Percentiles rank a stretch among this genome's conserved stretches.
Evolutionary conservation across 2,888 invertebrate genomes (phyloP).

Genomic region (Melieria omissa): DNA sequence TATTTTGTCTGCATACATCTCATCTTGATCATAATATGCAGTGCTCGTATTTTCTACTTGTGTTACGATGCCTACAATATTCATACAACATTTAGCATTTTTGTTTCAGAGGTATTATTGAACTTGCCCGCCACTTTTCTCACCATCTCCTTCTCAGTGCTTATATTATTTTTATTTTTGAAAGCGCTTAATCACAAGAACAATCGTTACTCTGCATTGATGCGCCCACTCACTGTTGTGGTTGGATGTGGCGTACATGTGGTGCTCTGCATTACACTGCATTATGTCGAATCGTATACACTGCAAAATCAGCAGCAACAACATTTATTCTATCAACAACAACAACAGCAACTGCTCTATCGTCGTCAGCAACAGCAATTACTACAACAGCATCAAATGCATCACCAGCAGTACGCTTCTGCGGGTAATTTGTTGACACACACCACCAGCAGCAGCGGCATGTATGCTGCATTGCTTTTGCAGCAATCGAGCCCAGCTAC

Average conservation of each 20-base stretch:
- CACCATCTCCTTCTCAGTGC: conserved; percentile 88
- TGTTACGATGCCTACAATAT: conserved; percentile 94
- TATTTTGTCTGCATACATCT: conserved; percentile 89
- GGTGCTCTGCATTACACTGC: conserved; percentile 82
- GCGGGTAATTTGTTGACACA: conserved; percentile 52
- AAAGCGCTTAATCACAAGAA: conserved; percentile 82
- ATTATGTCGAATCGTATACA: conserved; percentile 76
- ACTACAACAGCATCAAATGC: conserved; percentile 46
- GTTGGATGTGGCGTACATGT: conserved; percentile 83
- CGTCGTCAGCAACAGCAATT: conserved; percentile 53
- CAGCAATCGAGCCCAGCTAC: conserved; percentile 32
- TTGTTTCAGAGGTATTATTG: conserved; percentile 83
- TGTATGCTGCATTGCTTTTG: neutral
- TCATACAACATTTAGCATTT: conserved; percentile 80
- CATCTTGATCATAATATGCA: conserved; percentile 83
- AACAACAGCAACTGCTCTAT: conserved; percentile 55
- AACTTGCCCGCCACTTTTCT: conserved; percentile 88
- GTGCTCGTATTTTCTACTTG: conserved; percentile 85
- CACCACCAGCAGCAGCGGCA: conserved; percentile 37
- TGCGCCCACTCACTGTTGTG: conserved; percentile 82
- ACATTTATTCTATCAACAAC: conserved; percentile 60
- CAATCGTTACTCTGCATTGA: conserved; percentile 76
- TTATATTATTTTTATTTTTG: conserved; percentile 85
- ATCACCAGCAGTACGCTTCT: conserved; percentile 41
- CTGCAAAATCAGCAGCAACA: conserved; percentile 59